A percentile compares a stretch with the other conserved stretches of the same genome.
Evolutionary conservation across 2,888 invertebrate genomes (phyloP).

Genomic region (Aproaerema taeniolella): DNA sequence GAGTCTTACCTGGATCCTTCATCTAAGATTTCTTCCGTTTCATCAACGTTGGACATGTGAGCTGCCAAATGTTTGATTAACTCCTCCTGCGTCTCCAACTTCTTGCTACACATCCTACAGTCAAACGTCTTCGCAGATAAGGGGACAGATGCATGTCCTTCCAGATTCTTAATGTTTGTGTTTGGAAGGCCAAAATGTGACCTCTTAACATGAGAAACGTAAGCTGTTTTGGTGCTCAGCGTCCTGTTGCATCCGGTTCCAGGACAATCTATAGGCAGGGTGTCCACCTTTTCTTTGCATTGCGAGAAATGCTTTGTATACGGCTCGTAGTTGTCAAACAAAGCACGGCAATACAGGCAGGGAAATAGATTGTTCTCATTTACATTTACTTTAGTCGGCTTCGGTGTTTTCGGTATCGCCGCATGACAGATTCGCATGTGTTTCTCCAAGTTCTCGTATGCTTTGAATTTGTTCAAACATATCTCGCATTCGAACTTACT

Average conservation of each 20-base stretch:
- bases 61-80: constrained; percentile 60
- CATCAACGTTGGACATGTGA: constrained; percentile 58
- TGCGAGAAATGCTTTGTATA: constrained; percentile 50
- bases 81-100: constrained; percentile 46
- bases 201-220: constrained; percentile 47
- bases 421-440: constrained; percentile 61
- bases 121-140: constrained; percentile 30
- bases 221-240: constrained; percentile 37
- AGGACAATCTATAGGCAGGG: too few relatives aligned
- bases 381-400: not conserved
- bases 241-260: too few relatives aligned
- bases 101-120: constrained; percentile 59
- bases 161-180: constrained; percentile 18
- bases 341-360: constrained; percentile 49
- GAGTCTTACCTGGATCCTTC: constrained; percentile 49
- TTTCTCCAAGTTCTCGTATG: constrained; percentile 51
- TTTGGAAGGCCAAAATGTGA: constrained; percentile 57
- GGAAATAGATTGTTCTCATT: constrained; percentile 42
- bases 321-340: constrained; percentile 48
- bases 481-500: constrained; percentile 46
- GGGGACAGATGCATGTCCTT: too few relatives aligned
- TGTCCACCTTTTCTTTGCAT: constrained; percentile 41
- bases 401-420: constrained; percentile 38
- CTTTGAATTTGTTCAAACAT: constrained; percentile 55
- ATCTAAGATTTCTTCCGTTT: constrained; percentile 28